Percentiles rank a stretch among this genome's conserved stretches.
These are phyloP conservation scores for Eubasilissa regina DNA, from an alignment of 1,140 invertebrate genomes.

Conservation along the genomic window DNA sequence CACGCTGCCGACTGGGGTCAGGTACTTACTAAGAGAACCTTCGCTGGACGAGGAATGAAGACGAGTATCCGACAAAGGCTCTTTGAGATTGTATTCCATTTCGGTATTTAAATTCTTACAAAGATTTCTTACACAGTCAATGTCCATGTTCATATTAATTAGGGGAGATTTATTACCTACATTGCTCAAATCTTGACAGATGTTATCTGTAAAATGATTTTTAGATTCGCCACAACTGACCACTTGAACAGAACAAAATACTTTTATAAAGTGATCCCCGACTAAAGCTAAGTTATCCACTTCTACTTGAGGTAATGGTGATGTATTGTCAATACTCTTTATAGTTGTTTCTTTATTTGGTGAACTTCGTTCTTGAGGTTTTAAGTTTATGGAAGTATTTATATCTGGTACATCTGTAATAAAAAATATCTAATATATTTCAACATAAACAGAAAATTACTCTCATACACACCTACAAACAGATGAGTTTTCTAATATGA, in stretches of 20 bases:
- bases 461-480: no score
- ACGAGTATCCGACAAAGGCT: conserved; percentile 17
- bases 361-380: conserved; percentile 2
- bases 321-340: neutral
- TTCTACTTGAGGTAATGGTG: conserved; percentile 48
- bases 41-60: conserved; percentile 53
- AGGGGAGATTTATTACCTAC: conserved; percentile 34
- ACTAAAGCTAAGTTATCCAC: conserved; percentile 48
- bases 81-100: conserved; percentile 30
- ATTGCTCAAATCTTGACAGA: conserved; percentile 13
- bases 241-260: conserved; percentile 38
- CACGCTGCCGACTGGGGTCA: conserved; percentile 51
- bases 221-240: conserved; percentile 26
- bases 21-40: conserved; percentile 54
- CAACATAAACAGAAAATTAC: neutral
- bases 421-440: neutral
- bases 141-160: conserved; percentile 18
- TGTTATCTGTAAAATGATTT: neutral
- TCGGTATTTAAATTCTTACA: conserved; percentile 37
- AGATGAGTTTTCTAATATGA: no score
- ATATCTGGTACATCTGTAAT: neutral
- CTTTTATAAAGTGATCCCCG: conserved; percentile 46
- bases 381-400: neutral
- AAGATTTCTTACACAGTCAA: conserved; percentile 35
- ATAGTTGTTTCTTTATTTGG: neutral